A percentile compares a stretch with the other conserved stretches of the same genome.
phyloP scores from a whole-genome alignment of 2,888 invertebrate species.

The Chrysolina haemoptera region DNA sequence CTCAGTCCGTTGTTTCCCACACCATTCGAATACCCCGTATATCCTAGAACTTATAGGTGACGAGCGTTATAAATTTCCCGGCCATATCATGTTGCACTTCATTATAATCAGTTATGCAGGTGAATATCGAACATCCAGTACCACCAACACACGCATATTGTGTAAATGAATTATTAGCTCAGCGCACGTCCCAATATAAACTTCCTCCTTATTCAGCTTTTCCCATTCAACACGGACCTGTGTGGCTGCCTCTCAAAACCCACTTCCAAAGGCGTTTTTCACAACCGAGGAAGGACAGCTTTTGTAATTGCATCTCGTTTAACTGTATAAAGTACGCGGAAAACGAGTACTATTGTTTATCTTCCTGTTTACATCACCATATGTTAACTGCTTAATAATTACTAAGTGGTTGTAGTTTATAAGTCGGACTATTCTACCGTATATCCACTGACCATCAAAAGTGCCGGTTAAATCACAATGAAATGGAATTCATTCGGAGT shows the following conservation, averaged over 20 bases:
- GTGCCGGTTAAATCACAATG: constrained; percentile 3
- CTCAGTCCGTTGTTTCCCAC: not conserved
- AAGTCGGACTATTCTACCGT: constrained; percentile 16
- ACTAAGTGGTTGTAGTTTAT: constrained; percentile 21
- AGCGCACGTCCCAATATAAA: constrained; percentile 18
- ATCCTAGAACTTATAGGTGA: constrained; percentile 1
- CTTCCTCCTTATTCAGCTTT: constrained; percentile 11
- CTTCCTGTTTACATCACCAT: constrained; percentile 59
- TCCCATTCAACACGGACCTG: constrained; percentile 3
- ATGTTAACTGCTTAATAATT: constrained; percentile 60
- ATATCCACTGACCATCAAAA: constrained; percentile 11
- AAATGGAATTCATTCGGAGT: not conserved
- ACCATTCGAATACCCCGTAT: constrained; percentile 5
- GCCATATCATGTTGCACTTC: constrained; percentile 15
- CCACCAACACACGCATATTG: constrained; percentile 23
- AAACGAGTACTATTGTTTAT: constrained; percentile 62
- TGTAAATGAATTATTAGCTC: constrained; percentile 18
- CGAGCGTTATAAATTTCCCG: constrained; percentile 20
- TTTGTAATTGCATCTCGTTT: constrained; percentile 23
- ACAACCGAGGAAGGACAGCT: constrained; percentile 8
- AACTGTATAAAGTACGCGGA: constrained; percentile 49
- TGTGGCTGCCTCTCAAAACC: constrained; percentile 8
- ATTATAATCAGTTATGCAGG: constrained; percentile 22
- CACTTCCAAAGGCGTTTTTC: constrained; percentile 11
- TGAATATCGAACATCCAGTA: constrained; percentile 20